phyloP scores from a whole-genome alignment of 2,113 vertebrate species.

The Amphiprion ocellaris region DNA sequence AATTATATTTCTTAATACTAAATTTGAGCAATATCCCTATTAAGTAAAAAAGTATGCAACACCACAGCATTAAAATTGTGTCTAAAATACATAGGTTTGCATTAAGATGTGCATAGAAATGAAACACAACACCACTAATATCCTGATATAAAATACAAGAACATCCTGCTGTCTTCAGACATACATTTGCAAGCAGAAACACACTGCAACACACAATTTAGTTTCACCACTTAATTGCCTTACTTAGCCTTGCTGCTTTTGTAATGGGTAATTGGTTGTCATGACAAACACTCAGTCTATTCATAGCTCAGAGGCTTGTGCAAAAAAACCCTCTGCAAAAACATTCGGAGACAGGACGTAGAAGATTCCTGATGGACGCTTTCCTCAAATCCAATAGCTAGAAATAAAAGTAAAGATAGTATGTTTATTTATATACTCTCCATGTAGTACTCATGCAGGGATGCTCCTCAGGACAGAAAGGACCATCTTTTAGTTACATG shows the following conservation, averaged over 20 bases:
- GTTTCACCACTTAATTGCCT: slow-evolving; percentile 75
- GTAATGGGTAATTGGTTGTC: slow-evolving; percentile 83
- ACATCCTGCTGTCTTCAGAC: slow-evolving; percentile 17
- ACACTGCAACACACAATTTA: slow-evolving; percentile 53
- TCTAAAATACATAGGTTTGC: not conserved
- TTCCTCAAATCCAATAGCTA: slow-evolving; percentile 6
- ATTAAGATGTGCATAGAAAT: not conserved
- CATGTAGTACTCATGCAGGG: slow-evolving; percentile 2
- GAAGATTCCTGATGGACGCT: slow-evolving; percentile 31
- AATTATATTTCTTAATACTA: too few relatives aligned
- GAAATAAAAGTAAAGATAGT: slow-evolving; percentile 8
- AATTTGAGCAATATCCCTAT: too few relatives aligned
- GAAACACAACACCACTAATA: not conserved
- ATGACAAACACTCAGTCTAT: slow-evolving; percentile 79
- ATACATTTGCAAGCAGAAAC: slow-evolving; percentile 13
- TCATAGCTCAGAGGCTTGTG: slow-evolving; percentile 56
- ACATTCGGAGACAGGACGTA: slow-evolving; percentile 35
- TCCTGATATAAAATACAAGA: not conserved
- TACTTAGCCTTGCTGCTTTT: slow-evolving; percentile 74
- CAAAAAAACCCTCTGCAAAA: slow-evolving; percentile 48
- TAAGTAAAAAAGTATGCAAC: too few relatives aligned
- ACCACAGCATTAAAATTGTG: too few relatives aligned
- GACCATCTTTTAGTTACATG: not conserved
- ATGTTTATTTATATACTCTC: slow-evolving; percentile 8
- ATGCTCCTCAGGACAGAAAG: slow-evolving; percentile 8